Evolutionary conservation across 2,797 vertebrate genomes (phyloP).

Genomic region (Hylomyscus alleni): DNA sequence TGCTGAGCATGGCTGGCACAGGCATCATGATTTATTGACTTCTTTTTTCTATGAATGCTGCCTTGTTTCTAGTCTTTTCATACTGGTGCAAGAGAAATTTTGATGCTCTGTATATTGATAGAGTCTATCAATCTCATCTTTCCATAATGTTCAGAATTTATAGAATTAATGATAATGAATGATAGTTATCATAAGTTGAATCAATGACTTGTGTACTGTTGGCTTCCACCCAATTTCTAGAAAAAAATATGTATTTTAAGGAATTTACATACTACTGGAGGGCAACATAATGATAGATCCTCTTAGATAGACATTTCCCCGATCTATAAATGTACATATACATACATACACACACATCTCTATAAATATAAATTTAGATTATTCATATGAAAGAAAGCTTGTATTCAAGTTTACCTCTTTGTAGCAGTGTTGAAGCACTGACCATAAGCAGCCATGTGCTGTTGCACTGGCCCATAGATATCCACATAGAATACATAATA

Average conservation of each 20-base stretch:
- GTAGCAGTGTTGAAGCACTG: neutral
- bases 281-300: constrained; percentile 35
- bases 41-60: constrained; percentile 15
- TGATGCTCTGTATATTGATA: constrained; percentile 50
- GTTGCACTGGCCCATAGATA: neutral
- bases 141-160: constrained; percentile 50
- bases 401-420: neutral
- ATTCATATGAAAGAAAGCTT: neutral
- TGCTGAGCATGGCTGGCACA: neutral
- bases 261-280: constrained; percentile 64
- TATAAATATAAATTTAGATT: neutral
- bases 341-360: neutral
- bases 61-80: constrained; percentile 39
- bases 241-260: neutral
- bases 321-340: neutral
- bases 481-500: too few relatives aligned
- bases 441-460: neutral
- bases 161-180: neutral
- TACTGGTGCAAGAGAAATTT: constrained; percentile 16
- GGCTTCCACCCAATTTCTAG: neutral
- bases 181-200: constrained; percentile 33
- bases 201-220: neutral
- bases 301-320: neutral
- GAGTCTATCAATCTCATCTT: neutral
- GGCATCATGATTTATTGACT: neutral